Conservation (phyloP, 2,888 invertebrate species). For the Agrotis clavis region DNA sequence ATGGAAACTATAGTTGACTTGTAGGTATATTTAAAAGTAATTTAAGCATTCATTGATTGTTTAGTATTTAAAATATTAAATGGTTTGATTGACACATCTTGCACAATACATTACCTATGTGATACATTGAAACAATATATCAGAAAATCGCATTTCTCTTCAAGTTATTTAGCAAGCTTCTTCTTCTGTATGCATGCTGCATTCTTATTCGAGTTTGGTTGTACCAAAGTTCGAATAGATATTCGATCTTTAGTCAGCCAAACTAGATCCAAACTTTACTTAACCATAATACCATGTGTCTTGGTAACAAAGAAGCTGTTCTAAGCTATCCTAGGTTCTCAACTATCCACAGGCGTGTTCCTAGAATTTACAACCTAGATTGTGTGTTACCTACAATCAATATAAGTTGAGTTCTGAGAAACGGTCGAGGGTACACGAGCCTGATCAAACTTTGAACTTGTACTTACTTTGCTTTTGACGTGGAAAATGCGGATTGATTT, state of each 20-base stretch:
- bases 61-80: neutral
- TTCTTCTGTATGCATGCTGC: neutral
- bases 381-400: slow-evolving; percentile 16
- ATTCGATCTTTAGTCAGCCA: neutral
- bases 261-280: neutral
- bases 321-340: neutral
- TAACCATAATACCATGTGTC: neutral
- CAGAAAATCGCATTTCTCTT: too few species aligned
- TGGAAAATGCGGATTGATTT: slow-evolving; percentile 32
- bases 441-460: slow-evolving; percentile 37
- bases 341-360: neutral
- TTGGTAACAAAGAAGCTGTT: neutral
- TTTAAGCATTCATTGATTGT: neutral
- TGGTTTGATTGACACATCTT: neutral
- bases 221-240: neutral
- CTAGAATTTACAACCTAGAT: slow-evolving; percentile 4
- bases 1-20: too few species aligned
- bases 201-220: neutral
- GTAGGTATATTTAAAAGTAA: too few species aligned
- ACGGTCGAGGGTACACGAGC: neutral
- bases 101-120: too few species aligned
- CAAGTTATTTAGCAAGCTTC: too few species aligned
- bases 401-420: slow-evolving; percentile 16
- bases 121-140: neutral
- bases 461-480: slow-evolving; percentile 27